Conservation (phyloP, 2,888 invertebrate species). For the Pinctada fucata region DNA sequence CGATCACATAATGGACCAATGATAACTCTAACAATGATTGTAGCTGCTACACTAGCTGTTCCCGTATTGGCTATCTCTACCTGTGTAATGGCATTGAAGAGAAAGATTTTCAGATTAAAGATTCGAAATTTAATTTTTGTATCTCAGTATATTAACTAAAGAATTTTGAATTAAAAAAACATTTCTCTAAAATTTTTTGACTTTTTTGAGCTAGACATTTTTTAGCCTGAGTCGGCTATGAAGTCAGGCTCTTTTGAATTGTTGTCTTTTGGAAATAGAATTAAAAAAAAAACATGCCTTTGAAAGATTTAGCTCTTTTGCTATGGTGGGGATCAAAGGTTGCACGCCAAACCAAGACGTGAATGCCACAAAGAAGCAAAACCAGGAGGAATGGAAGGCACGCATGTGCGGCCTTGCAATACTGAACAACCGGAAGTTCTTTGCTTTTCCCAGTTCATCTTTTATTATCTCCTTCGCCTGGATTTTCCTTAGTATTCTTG, state of each 20-base stretch:
- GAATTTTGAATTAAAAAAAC: too few relatives aligned
- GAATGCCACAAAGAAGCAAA: conserved; percentile 41
- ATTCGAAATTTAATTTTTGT: too few relatives aligned
- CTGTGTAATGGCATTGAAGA: neutral
- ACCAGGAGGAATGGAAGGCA: conserved; percentile 43
- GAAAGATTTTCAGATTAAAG: too few relatives aligned
- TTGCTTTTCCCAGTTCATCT: conserved; percentile 44
- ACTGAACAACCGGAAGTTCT: conserved; percentile 42
- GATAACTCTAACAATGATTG: conserved; percentile 19
- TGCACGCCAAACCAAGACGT: conserved; percentile 45
- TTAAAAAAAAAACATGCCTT: conserved; percentile 17
- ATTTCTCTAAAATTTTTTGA: too few relatives aligned
- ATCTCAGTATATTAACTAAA: too few relatives aligned
- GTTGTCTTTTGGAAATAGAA: neutral
- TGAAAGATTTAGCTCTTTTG: conserved; percentile 32
- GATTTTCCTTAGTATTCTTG: conserved; percentile 23
- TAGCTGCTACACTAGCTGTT: conserved; percentile 29
- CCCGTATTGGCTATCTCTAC: conserved; percentile 33
- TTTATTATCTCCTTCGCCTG: conserved; percentile 27
- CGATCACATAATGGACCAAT: conserved; percentile 41
- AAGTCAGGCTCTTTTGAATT: too few relatives aligned
- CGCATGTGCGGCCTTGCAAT: conserved; percentile 43
- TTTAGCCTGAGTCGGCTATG: too few relatives aligned
- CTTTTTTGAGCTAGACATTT: too few relatives aligned
- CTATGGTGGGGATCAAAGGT: conserved; percentile 43